phyloP scores from a whole-genome alignment of 2,797 vertebrate species.

The Sebastes flavidus region DNA sequence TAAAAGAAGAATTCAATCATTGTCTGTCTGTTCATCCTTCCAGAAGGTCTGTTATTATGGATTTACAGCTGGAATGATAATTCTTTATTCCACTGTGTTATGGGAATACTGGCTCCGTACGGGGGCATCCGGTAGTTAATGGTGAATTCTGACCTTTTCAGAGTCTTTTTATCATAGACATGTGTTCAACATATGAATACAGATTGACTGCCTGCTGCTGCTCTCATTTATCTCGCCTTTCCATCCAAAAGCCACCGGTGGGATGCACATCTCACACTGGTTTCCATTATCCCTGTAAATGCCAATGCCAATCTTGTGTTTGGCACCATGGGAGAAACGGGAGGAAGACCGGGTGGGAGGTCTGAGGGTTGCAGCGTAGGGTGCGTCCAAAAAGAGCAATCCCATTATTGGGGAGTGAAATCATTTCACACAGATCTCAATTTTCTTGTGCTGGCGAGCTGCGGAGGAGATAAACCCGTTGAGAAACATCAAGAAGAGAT shows the following conservation, averaged over 20 bases:
- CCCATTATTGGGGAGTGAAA: constrained; percentile 40
- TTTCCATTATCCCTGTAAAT: constrained; percentile 69
- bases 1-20: neutral
- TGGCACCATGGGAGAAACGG: constrained; percentile 20
- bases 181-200: constrained; percentile 55
- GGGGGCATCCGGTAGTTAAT: constrained; percentile 24
- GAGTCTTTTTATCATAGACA: constrained; percentile 42
- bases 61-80: constrained; percentile 15
- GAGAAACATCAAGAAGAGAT: constrained; percentile 23
- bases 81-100: constrained; percentile 5
- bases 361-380: neutral
- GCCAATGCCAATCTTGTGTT: constrained; percentile 53
- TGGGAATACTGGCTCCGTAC: constrained; percentile 13
- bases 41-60: neutral
- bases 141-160: constrained; percentile 57
- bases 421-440: constrained; percentile 49
- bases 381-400: constrained; percentile 25
- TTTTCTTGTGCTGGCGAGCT: constrained; percentile 18
- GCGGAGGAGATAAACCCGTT: constrained; percentile 22
- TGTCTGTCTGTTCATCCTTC: neutral
- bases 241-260: constrained; percentile 25
- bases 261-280: constrained; percentile 51
- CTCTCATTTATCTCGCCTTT: constrained; percentile 26
- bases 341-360: constrained; percentile 9
- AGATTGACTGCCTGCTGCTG: constrained; percentile 46